A percentile compares a stretch with the other conserved stretches of the same genome.
phyloP scores from a whole-genome alignment of 2,113 vertebrate genomes.

The Austrofundulus limnaeus region DNA sequence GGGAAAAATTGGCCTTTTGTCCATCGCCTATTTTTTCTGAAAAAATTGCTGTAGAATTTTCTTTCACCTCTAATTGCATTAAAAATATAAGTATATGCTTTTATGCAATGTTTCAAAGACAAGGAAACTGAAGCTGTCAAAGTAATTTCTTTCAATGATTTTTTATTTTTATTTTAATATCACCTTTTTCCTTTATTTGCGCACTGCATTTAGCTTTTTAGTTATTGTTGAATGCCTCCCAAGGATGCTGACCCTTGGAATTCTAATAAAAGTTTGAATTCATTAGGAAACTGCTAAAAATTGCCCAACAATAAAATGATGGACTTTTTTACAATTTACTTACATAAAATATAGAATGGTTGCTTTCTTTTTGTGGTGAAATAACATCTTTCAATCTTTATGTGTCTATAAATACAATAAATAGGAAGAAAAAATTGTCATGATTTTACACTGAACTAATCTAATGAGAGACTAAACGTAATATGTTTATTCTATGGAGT shows the following conservation, averaged over 20 bases:
- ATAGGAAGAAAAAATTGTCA: not conserved
- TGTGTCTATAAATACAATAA: too few species aligned
- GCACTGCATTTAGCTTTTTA: slow-evolving; percentile 54
- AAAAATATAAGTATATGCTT: slow-evolving; percentile 68
- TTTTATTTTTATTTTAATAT: too few species aligned
- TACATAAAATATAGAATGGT: not conserved
- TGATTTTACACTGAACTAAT: not conserved
- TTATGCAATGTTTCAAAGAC: slow-evolving; percentile 69
- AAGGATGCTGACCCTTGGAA: slow-evolving; percentile 61
- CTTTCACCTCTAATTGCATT: slow-evolving; percentile 65
- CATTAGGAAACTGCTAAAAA: slow-evolving; percentile 28
- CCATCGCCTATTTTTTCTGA: slow-evolving; percentile 66
- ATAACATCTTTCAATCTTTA: too few species aligned
- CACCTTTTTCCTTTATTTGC: slow-evolving; percentile 50
- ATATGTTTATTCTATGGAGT: too few species aligned
- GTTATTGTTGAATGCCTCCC: slow-evolving; percentile 53
- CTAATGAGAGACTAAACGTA: not conserved
- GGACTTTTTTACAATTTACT: slow-evolving; percentile 6
- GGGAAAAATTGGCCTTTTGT: slow-evolving; percentile 72
- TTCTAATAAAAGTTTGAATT: slow-evolving; percentile 34
- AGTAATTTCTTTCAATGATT: slow-evolving; percentile 46
- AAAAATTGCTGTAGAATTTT: slow-evolving; percentile 61
- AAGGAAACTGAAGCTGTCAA: slow-evolving; percentile 49
- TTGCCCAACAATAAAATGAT: not conserved
- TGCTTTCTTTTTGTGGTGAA: not conserved